Evolutionary conservation across 2,113 vertebrate species (phyloP), one percentile per base, ranked within the genome.

Genomic region (Lycocorax pyrrhopterus): DNA sequence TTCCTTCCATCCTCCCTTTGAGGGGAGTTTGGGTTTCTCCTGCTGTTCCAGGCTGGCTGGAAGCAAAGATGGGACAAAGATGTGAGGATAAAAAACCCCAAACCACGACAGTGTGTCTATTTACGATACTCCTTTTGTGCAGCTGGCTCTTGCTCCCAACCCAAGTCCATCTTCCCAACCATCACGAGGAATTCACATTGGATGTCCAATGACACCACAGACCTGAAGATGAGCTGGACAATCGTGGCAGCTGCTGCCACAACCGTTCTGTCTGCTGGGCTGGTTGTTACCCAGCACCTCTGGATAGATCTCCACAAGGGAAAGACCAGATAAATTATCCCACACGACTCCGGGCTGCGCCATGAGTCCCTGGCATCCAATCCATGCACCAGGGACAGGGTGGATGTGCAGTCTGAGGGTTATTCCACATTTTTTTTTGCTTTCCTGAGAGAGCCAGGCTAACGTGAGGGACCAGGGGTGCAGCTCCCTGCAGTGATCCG

Each of bases 401-500:
- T 3, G 59, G 35, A 7, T 4, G 20, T 52, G 33, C n/a, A 33
- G 5, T 2, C 46, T 53, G 51, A 33, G 26, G 5, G 20, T 29
- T 76, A 25, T 73, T 52, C 35, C 81, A 23, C 10, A 2, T 1
- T 1, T 12, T 5, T 5, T 26, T 39, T 58, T 37, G 39, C 41
- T 69, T 52, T 64, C 49, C 12, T 13, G 30, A 84, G 21, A 21
- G n/a, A 53, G 14, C 47, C 75, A 79, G 52, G 9, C 33, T 11
- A 3, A 51, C 0, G 1, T 8, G 26, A 82, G 37, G n/a, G 26
- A 80, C 1, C 44, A 56, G 71, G 41, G 62, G 37, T 35, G 26
- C 13, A 75, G 58, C 41, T 84, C 7, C 1, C 41, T 52, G 29
- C 46, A 64, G 75, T 0, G 2, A 37, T 16, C 59, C 0, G 0